Evolutionary conservation across 1,140 invertebrate species (phyloP), one percentile per base, ranked within the genome.

Genomic region (Zaprionus ghesquierei): DNA sequence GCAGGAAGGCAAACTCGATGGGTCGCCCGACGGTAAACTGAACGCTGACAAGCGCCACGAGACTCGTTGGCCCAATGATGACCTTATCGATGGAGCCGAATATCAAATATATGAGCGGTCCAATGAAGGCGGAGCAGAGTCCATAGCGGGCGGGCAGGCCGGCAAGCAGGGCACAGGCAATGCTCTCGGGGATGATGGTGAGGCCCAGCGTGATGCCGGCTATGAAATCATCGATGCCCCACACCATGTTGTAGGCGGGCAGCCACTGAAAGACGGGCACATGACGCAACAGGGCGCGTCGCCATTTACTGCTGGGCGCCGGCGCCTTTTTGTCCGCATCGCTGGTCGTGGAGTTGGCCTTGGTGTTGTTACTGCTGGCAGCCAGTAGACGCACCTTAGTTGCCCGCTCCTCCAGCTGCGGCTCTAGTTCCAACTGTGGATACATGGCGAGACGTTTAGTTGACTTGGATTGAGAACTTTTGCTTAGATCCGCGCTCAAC

Each of bases 81-180:
- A 98, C 96, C 93, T 98, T 96, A 92, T 96, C 97, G 23, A 98
- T 95, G 1, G 97, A 97, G 1, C 98, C 98, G 77, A 99, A 95
- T 51, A 98, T 86, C 53, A 96, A 92, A 92, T 99, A 99, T 12
- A 98, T 92, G 81, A 98, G 96, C 63, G 96, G 94, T 92, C 97
- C 96, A 95, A 92, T 80, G 18, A 92, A 92, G 0, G 91, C 91
- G 20, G 91, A 92, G 55, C 90, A 92, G 1, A 92, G 72, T 1
- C 91, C 95, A 89, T 94, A 93, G 84, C 97, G 94, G 1, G 95
- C 93, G 0, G 94, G 94, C 38, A 97, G 89, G 29, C 94, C 94
- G 2, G 96, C 96, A 2, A 97, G 92, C 55, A 94, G 92, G 23
- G 96, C 96, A 82, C 97, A 97, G 6, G 96, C 96, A 61, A 97